Evolutionary conservation across 2,888 invertebrate species (phyloP), one percentile per base, ranked within the genome.

Genomic region (Dexiosoma caninum): DNA sequence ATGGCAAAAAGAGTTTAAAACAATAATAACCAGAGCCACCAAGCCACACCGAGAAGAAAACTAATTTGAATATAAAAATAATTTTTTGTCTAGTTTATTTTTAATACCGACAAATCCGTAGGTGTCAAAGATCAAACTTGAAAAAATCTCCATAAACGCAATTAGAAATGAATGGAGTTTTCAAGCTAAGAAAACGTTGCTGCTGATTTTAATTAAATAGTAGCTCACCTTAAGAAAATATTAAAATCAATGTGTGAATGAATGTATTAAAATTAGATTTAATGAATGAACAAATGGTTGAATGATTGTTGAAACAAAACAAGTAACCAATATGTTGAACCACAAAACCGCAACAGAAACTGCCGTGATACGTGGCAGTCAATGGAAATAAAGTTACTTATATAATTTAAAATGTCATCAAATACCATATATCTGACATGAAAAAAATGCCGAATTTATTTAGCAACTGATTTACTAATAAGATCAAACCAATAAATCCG

Each of bases 51-150:
- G 2, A 9, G 59, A 27, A 51, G 37, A 40, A 51, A 51, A 59
- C 8, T 44, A 19, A n/a, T 2, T 3, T 0, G 27, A 32, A 46
- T 35, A 46, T 12, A 23, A 46, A 69, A 57, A 44, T 27, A 49
- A 40, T n/a, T 44, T 72, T n/a, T n/a, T n/a, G n/a, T n/a, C n/a
- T n/a, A n/a, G n/a, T n/a, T 35, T 64, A 64, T 32, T 76, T 67
- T 57, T 72, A 72, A 81, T 60, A 69, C 62, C 76, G 72, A 60
- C 71, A 79, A 64, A 77, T 64, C 67, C 69, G 81, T 81, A 77
- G 81, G 81, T 77, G 81, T 77, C 55, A 74, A 40, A 81, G 81
- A 77, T 81, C 72, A 74, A 81, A 77, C 77, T 64, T 69, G 67
- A 72, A 81, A 66, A 66, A 44, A 9, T 49, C 23, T 62, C 37